phyloP scores from a whole-genome alignment of 2,888 invertebrate species.

The Clostera curtula region DNA sequence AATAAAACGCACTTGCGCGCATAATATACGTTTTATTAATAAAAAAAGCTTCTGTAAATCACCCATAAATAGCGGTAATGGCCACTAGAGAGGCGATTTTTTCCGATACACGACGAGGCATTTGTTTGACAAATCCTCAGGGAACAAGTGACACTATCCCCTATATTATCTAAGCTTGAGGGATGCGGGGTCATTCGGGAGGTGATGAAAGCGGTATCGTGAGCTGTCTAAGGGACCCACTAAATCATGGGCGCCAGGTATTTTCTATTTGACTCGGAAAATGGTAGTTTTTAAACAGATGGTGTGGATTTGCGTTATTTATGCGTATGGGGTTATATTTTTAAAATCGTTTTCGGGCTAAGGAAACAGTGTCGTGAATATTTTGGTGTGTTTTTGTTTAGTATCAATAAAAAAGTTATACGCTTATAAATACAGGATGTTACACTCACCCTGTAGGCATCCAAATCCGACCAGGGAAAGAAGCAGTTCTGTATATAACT shows the following conservation, averaged over 20 bases:
- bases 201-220: conserved; percentile 70
- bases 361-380: not conserved
- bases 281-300: conserved; percentile 41
- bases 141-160: conserved; percentile 62
- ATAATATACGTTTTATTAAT: conserved; percentile 76
- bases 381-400: not conserved
- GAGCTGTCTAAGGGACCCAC: conserved; percentile 43
- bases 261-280: conserved; percentile 43
- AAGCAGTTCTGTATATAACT: no score
- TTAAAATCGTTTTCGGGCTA: not conserved
- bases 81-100: conserved; percentile 68
- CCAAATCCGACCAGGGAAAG: no score
- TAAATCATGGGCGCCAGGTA: conserved; percentile 68
- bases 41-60: conserved; percentile 68
- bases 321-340: conserved; percentile 20
- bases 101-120: conserved; percentile 66
- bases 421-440: no score
- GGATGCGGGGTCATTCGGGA: conserved; percentile 68
- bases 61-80: conserved; percentile 72
- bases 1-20: conserved; percentile 74
- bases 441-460: no score
- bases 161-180: conserved; percentile 66
- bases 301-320: conserved; percentile 45
- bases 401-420: no score
- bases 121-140: conserved; percentile 75